A percentile compares a stretch with the other conserved stretches of the same genome.
These are phyloP conservation scores for Rhopalosiphum padi DNA, from an alignment of 1,140 invertebrate genomes.

Conservation along the genomic window DNA sequence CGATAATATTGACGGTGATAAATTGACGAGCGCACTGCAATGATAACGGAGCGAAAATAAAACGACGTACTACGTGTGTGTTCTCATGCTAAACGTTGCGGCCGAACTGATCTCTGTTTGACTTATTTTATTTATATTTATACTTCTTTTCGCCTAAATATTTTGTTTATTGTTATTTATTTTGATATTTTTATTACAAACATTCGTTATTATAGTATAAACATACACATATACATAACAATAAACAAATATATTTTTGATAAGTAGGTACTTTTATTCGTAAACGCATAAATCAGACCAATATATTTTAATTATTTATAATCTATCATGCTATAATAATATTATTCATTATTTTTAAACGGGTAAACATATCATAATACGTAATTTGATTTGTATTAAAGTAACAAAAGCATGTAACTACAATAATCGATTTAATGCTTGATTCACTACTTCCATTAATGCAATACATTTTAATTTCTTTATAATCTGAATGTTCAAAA, in stretches of 20 bases:
- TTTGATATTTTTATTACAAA: background rate
- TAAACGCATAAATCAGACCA: background rate
- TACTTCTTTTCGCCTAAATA: background rate
- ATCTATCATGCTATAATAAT: too few species aligned
- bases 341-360: too few species aligned
- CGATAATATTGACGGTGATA: too few species aligned
- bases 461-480: background rate
- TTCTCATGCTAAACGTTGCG: too few species aligned
- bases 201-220: background rate
- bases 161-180: background rate
- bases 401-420: background rate
- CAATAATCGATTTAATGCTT: background rate
- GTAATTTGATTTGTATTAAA: background rate
- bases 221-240: background rate
- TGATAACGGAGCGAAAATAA: too few species aligned
- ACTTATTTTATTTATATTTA: background rate
- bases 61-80: too few species aligned
- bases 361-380: too few species aligned
- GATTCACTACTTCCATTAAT: background rate
- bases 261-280: background rate
- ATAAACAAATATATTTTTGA: background rate
- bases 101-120: background rate
- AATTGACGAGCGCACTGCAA: too few species aligned
- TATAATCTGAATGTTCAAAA: background rate
- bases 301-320: background rate